Percentiles rank a stretch among this genome's conserved stretches.
Conservation (phyloP, 92 coral and sea anemone species). For the Palythoa heliodiscus region DNA sequence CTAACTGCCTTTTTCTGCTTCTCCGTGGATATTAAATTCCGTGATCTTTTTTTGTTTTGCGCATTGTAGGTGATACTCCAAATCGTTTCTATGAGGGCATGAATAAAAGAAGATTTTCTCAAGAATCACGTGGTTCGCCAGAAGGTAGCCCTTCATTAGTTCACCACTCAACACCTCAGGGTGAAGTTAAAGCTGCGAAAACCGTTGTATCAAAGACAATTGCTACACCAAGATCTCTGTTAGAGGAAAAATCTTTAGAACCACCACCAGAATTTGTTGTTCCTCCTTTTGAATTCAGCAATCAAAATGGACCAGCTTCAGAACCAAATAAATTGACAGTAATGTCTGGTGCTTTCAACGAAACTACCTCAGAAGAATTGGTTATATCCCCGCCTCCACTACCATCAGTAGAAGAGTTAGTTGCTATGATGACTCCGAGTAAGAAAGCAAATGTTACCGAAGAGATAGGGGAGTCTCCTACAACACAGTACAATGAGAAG, state of each 20-base stretch:
- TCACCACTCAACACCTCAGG: constrained; percentile 17
- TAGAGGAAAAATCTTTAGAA: constrained; percentile 2
- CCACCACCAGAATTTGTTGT: constrained; percentile 34
- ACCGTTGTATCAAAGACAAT: constrained; percentile 1
- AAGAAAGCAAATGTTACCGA: constrained; percentile 19
- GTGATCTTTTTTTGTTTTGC: background rate
- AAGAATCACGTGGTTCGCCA: constrained; percentile 34
- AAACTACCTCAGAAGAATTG: background rate
- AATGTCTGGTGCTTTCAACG: background rate
- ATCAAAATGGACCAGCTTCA: constrained; percentile 3
- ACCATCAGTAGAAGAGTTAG: constrained; percentile 37
- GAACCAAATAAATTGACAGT: background rate
- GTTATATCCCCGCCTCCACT: constrained; percentile 32
- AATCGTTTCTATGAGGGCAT: background rate
- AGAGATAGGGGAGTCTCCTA: constrained; percentile 49
- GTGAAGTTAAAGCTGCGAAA: constrained; percentile 6
- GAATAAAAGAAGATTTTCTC: constrained; percentile 15
- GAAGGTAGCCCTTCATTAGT: constrained; percentile 35
- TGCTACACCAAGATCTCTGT: constrained; percentile 13
- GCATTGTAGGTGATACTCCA: background rate
- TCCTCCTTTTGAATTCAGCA: constrained; percentile 16
- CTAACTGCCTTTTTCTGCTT: background rate
- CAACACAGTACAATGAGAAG: constrained; percentile 1
- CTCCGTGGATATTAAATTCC: background rate
- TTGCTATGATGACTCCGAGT: constrained; percentile 41